phyloP scores from a whole-genome alignment of 2,888 invertebrate species.

The Boloria selene region DNA sequence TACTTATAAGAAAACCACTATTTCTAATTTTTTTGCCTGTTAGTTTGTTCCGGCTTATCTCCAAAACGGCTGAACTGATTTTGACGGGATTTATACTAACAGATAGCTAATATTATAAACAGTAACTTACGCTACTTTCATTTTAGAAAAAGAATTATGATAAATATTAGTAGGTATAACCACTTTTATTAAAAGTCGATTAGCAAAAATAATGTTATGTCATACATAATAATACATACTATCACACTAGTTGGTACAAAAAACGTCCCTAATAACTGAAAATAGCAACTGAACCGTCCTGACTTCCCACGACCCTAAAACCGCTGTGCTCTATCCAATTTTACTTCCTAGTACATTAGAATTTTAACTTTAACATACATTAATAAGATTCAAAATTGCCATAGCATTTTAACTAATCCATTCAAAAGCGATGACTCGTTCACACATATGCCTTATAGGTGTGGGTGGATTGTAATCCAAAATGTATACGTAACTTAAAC shows the following conservation, averaged over 20 bases:
- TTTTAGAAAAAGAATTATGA: too few relatives aligned
- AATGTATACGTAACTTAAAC: constrained; percentile 37
- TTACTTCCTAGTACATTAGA: constrained; percentile 71
- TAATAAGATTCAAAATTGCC: constrained; percentile 50
- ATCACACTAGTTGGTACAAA: constrained; percentile 6
- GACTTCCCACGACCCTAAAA: constrained; percentile 78
- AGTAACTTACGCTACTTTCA: too few relatives aligned
- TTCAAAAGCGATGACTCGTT: constrained; percentile 68
- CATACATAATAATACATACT: constrained; percentile 1
- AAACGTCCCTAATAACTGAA: constrained; percentile 2
- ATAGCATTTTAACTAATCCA: constrained; percentile 55
- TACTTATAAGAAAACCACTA: too few relatives aligned
- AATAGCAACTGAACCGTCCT: constrained; percentile 70
- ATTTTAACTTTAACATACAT: constrained; percentile 48
- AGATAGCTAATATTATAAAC: too few relatives aligned
- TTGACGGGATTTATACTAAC: too few relatives aligned
- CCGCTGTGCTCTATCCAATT: constrained; percentile 75
- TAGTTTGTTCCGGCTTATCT: too few relatives aligned
- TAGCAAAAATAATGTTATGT: constrained; percentile 8
- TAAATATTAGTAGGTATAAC: background rate
- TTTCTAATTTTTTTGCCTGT: too few relatives aligned
- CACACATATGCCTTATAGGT: constrained; percentile 63
- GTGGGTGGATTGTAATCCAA: constrained; percentile 55
- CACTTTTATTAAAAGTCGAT: constrained; percentile 2
- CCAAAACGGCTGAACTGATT: too few relatives aligned